phyloP scores from a whole-genome alignment of 2,113 vertebrate genomes.

The Anthoscopus minutus region DNA sequence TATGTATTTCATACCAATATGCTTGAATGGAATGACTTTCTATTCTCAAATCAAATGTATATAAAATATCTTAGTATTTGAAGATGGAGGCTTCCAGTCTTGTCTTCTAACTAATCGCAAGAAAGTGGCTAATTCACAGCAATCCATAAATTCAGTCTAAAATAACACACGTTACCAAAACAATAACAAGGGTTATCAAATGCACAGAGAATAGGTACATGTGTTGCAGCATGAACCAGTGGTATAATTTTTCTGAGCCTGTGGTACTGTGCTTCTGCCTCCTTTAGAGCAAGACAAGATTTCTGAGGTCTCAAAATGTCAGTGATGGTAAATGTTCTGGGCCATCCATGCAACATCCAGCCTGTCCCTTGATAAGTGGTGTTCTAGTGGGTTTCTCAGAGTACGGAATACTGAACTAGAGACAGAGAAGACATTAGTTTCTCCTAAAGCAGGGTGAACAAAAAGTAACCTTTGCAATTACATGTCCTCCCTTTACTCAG shows the following conservation, averaged over 20 bases:
- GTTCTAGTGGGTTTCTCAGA: neutral
- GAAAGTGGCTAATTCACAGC: neutral
- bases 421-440: neutral
- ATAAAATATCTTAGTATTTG: neutral
- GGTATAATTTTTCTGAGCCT: neutral
- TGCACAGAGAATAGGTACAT: neutral
- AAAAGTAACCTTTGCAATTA: neutral
- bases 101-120: neutral
- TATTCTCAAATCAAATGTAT: neutral
- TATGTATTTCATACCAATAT: neutral
- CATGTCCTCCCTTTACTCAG: neutral
- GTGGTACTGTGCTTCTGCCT: neutral
- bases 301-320: neutral
- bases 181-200: neutral
- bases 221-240: neutral
- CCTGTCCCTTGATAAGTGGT: neutral
- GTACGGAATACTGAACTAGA: neutral
- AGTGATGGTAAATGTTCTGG: neutral
- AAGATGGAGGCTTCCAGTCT: neutral
- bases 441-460: neutral
- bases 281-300: neutral
- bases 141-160: neutral
- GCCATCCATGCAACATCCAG: neutral
- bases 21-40: neutral
- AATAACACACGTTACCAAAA: neutral